Conservation (phyloP, 2,888 invertebrate species). For the Tortrix viridana region DNA sequence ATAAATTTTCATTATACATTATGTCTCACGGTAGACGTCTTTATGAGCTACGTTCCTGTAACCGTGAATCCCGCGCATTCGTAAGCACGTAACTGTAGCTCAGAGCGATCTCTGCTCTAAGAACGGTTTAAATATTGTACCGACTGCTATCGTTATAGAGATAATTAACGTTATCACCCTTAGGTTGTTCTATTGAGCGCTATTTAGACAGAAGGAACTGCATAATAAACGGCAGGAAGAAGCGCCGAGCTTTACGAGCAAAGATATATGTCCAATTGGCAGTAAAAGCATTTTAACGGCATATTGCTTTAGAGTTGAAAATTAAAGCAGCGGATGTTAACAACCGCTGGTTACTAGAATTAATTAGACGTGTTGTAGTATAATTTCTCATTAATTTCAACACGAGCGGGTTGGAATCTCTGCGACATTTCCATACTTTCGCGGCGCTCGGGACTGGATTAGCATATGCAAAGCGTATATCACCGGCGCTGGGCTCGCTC, state of each 20-base stretch:
- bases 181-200: conserved; percentile 44
- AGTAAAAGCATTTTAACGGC: conserved; percentile 71
- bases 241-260: conserved; percentile 65
- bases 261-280: conserved; percentile 68
- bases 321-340: conserved; percentile 64
- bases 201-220: conserved; percentile 60
- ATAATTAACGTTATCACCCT: conserved; percentile 40
- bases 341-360: conserved; percentile 57
- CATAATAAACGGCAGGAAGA: conserved; percentile 70
- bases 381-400: conserved; percentile 74
- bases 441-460: conserved; percentile 55
- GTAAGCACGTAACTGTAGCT: conserved; percentile 23
- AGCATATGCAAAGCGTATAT: conserved; percentile 58
- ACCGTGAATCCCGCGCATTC: conserved; percentile 28
- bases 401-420: conserved; percentile 54
- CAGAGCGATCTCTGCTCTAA: conserved; percentile 12
- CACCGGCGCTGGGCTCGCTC: conserved; percentile 38
- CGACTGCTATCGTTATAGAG: conserved; percentile 30
- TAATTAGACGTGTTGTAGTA: conserved; percentile 66
- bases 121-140: conserved; percentile 8
- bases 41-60: conserved; percentile 13
- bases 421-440: conserved; percentile 64
- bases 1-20: not conserved
- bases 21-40: not conserved
- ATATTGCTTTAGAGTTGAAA: conserved; percentile 68